Conservation (phyloP, 1,140 invertebrate species). For the Orussus abietinus region DNA sequence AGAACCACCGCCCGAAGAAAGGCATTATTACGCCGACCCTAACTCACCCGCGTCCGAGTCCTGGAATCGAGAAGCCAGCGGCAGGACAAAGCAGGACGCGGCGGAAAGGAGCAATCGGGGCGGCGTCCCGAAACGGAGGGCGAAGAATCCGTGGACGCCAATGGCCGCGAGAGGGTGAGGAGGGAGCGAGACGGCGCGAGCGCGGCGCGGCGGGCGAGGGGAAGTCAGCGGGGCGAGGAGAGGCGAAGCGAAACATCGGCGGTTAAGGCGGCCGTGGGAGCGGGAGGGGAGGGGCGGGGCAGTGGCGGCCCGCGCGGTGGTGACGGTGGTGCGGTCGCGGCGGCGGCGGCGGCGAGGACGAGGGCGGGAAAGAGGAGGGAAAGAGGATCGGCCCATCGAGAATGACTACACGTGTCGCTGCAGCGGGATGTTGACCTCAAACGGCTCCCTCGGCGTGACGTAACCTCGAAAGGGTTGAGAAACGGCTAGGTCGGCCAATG, state of each 20-base stretch:
- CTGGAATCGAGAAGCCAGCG: conserved; percentile 9
- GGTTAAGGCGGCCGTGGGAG: conserved; percentile 14
- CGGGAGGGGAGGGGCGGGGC: conserved; percentile 21
- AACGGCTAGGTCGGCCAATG: too few relatives aligned
- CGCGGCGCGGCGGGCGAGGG: conserved; percentile 12
- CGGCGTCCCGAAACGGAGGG: too few relatives aligned
- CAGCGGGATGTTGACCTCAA: conserved; percentile 48
- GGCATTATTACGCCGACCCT: too few relatives aligned
- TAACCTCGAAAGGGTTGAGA: conserved; percentile 52
- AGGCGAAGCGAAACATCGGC: conserved; percentile 1
- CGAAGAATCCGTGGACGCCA: too few relatives aligned
- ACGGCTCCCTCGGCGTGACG: conserved; percentile 51
- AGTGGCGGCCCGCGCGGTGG: conserved; percentile 9
- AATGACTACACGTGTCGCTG: conserved; percentile 40
- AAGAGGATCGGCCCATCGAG: conserved; percentile 20
- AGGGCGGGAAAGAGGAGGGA: conserved; percentile 12
- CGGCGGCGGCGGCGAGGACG: conserved; percentile 17
- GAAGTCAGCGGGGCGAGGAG: conserved; percentile 6
- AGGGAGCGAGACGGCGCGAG: conserved; percentile 2
- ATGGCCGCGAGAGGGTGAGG: not conserved
- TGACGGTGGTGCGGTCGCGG: not conserved
- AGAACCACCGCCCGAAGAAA: too few relatives aligned
- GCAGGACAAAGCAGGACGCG: conserved; percentile 14
- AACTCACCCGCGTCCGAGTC: too few relatives aligned
- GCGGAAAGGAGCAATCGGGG: conserved; percentile 17